Conservation (phyloP, 2,888 invertebrate species). For the Phortica okadai region DNA sequence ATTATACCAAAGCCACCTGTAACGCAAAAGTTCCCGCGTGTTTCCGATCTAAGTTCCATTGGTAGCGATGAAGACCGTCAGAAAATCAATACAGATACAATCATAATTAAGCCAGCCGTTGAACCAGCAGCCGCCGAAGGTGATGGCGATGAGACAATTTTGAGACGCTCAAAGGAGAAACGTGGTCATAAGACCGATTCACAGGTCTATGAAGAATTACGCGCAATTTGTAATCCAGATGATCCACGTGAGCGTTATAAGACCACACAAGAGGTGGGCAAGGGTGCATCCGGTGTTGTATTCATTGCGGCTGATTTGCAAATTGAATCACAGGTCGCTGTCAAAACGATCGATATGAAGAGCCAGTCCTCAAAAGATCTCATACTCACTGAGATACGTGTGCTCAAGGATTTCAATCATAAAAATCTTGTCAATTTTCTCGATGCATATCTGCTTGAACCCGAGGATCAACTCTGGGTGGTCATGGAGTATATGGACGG, state of each 20-base stretch:
- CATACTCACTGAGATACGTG: slow-evolving; percentile 95
- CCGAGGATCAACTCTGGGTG: slow-evolving; percentile 95
- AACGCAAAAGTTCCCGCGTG: slow-evolving; percentile 73
- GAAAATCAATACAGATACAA: slow-evolving; percentile 72
- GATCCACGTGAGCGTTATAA: slow-evolving; percentile 90
- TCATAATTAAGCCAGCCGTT: slow-evolving; percentile 72
- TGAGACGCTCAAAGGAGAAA: slow-evolving; percentile 75
- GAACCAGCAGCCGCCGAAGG: slow-evolving; percentile 66
- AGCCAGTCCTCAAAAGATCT: slow-evolving; percentile 97
- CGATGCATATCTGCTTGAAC: slow-evolving; percentile 93
- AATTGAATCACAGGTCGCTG: slow-evolving; percentile 88
- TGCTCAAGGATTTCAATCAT: slow-evolving; percentile 93
- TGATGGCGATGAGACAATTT: slow-evolving; percentile 76
- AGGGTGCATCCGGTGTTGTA: slow-evolving; percentile 95
- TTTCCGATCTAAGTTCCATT: slow-evolving; percentile 75
- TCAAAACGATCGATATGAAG: slow-evolving; percentile 96
- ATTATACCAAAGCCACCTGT: slow-evolving; percentile 79
- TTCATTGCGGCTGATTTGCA: slow-evolving; percentile 90
- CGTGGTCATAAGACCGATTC: slow-evolving; percentile 75
- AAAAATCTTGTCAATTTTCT: slow-evolving; percentile 97
- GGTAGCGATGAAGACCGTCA: slow-evolving; percentile 54
- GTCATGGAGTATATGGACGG: slow-evolving; percentile 97
- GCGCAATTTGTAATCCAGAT: slow-evolving; percentile 87
- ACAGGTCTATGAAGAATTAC: slow-evolving; percentile 84
- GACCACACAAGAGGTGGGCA: slow-evolving; percentile 89